Evolutionary conservation across 2,797 vertebrate species (phyloP), one percentile per base, ranked within the genome.

Genomic region (Streptopelia turtur): DNA sequence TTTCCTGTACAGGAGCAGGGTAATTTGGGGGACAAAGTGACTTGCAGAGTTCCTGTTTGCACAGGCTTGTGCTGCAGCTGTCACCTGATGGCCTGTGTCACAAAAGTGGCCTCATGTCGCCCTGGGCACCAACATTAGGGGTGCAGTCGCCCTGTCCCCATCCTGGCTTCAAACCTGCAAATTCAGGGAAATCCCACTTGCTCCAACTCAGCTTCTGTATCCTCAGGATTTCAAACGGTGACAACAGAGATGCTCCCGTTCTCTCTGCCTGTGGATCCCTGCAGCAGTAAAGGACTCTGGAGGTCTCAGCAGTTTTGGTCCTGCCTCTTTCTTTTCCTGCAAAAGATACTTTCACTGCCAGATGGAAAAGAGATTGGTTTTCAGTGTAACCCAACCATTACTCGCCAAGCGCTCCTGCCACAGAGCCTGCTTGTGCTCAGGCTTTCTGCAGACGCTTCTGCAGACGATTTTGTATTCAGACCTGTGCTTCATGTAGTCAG

Each of bases 21-120:
- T 41, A 60, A 35, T 15, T 0, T 4, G 24, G 8, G 35, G 41
- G 31, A 8, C 30, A 53, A 25, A 57, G 52, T 6, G 35, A 25
- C 45, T 78, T 41, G 53, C 45, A 27, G 80, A 59, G 30, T 5
- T 28, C 55, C 50, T 11, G 0, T 59, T 59, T 37, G n/a, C 18
- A 5, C 0, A 0, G 41, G 12, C 15, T 59, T 27, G 27, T 47
- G 55, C 37, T 66, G 66, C 49, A 86, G 70, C 81, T 63, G 25
- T 5, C 49, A 15, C 20, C 25, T 71, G 11, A 0, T 3, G 49
- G 31, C 9, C 2, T 24, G 50, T 1, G 2, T 31, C 52, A 45
- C 56, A 52, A 6, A 89, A 35, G n/a, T 27, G 16, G 6, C 56
- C 35, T 55, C 15, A 0, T 12, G 49, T 14, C 1, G 33, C 61